These are phyloP conservation scores for Bombus soroeensis DNA, from an alignment of 1,140 invertebrate genomes.

Conservation along the genomic window DNA sequence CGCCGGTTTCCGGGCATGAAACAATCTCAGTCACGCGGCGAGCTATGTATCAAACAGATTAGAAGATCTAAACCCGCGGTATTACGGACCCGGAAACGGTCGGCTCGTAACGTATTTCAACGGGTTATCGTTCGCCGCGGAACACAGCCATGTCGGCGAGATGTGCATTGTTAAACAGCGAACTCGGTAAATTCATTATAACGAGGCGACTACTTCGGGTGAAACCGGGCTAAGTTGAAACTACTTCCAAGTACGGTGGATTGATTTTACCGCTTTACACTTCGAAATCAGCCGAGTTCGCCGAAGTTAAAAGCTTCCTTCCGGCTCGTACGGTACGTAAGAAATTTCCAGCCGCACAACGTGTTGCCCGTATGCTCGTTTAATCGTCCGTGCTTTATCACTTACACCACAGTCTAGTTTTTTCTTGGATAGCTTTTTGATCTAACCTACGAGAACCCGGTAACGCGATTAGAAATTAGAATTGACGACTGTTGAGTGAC, in stretches of 20 bases:
- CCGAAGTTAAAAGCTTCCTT: neutral
- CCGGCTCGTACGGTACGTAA: neutral
- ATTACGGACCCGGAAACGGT: conserved; percentile 49
- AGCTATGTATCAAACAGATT: conserved; percentile 66
- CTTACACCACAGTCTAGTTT: neutral
- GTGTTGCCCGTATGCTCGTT: neutral
- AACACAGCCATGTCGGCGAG: conserved; percentile 56
- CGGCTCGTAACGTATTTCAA: conserved; percentile 64
- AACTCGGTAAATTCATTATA: conserved; percentile 66
- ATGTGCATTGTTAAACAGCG: conserved; percentile 66
- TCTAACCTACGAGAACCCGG: neutral
- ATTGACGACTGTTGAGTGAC: neutral
- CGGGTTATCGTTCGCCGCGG: conserved; percentile 63
- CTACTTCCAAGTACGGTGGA: conserved; percentile 11
- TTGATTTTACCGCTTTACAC: conserved; percentile 34
- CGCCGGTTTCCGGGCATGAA: conserved; percentile 26
- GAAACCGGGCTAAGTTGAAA: neutral
- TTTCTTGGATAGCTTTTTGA: neutral
- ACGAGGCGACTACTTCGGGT: conserved; percentile 48
- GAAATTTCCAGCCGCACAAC: neutral
- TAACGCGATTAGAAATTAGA: neutral
- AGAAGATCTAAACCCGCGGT: conserved; percentile 60
- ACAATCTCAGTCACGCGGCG: conserved; percentile 47
- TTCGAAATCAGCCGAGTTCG: conserved; percentile 2
- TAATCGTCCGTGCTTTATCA: neutral